phyloP scores from a whole-genome alignment of 2,888 invertebrate genomes.

The Cyrtodaria siliqua region DNA sequence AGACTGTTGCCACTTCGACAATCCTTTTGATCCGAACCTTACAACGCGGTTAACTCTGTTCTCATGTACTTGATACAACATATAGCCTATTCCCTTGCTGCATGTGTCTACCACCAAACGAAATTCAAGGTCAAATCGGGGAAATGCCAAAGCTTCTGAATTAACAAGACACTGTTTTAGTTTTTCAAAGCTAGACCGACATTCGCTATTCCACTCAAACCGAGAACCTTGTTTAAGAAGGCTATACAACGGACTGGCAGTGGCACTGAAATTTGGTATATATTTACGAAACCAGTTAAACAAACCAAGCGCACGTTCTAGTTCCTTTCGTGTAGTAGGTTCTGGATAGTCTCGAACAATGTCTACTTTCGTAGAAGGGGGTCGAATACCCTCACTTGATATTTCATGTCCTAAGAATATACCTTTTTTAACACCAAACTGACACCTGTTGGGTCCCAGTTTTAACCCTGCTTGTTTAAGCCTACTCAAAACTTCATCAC shows the following conservation, averaged over 20 bases:
- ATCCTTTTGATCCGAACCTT: too few species aligned
- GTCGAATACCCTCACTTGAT: slow-evolving; percentile 37
- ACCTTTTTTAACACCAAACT: slow-evolving; percentile 22
- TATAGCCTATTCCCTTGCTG: slow-evolving; percentile 55
- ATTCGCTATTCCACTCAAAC: slow-evolving; percentile 40
- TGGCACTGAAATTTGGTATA: slow-evolving; percentile 35
- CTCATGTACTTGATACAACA: slow-evolving; percentile 56
- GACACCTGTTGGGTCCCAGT: slow-evolving; percentile 36
- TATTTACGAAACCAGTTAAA: slow-evolving; percentile 62
- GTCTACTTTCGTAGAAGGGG: slow-evolving; percentile 40
- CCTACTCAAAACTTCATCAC: slow-evolving; percentile 39
- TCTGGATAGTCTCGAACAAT: slow-evolving; percentile 36
- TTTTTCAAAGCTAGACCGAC: slow-evolving; percentile 31
- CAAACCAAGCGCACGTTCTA: slow-evolving; percentile 52
- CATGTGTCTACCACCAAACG: slow-evolving; percentile 53
- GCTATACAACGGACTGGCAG: slow-evolving; percentile 26
- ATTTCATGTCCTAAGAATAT: slow-evolving; percentile 57
- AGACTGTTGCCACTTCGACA: slow-evolving; percentile 40
- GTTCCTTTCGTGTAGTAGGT: slow-evolving; percentile 45
- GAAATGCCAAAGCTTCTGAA: slow-evolving; percentile 56
- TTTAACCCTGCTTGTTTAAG: slow-evolving; percentile 39
- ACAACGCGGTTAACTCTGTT: slow-evolving; percentile 25
- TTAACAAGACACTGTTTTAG: slow-evolving; percentile 40
- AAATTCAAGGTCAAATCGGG: slow-evolving; percentile 53
- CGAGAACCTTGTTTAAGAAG: slow-evolving; percentile 31